Evolutionary conservation across 2,797 vertebrate species (phyloP), one percentile per base, ranked within the genome.

Genomic region (Gymnoscopelus microlampas): DNA sequence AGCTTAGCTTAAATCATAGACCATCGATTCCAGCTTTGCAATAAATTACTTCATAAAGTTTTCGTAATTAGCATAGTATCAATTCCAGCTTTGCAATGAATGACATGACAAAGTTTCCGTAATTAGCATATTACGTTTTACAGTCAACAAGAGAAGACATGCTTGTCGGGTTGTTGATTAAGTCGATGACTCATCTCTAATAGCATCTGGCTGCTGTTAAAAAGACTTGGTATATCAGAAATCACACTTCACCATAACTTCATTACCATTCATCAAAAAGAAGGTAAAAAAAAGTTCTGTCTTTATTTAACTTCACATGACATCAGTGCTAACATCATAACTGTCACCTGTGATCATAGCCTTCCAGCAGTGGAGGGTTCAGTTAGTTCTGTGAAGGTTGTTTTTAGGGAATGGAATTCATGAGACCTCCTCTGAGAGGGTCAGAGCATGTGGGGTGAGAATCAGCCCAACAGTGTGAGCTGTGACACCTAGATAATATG

Each of bases 161-260:
- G 71, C 64, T 76, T 56, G 53, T 51, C 1, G 49, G 4, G 50
- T n/a, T 32, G 23, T 51, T 82, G 81, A 74, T 77, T 35, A 79
- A 77, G 67, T 62, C n/a, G 51, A 71, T 61, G 51, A 68, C 29
- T 67, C 76, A 24, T 32, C 55, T 39, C 57, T 58, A 67, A 12
- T 66, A 76, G 66, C 9, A 62, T 60, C 68, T 66, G 64, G 60
- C 68, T 60, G 75, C 74, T 77, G 63, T 82, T 49, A 66, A 9
- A 9, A 67, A 68, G 67, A 60, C 59, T 74, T 60, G 35, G 19
- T 67, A 66, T 39, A 60, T 70, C 53, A 70, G 53, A 66, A 50
- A 71, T 24, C 67, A 50, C 29, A 84, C 23, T 81, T 84, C 78
- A 76, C n/a, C 58, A 84, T 79, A 61, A 64, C 3, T 63, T 58